Conservation (phyloP, 1,140 invertebrate species). For the Trachymyrmex cornetzi region DNA sequence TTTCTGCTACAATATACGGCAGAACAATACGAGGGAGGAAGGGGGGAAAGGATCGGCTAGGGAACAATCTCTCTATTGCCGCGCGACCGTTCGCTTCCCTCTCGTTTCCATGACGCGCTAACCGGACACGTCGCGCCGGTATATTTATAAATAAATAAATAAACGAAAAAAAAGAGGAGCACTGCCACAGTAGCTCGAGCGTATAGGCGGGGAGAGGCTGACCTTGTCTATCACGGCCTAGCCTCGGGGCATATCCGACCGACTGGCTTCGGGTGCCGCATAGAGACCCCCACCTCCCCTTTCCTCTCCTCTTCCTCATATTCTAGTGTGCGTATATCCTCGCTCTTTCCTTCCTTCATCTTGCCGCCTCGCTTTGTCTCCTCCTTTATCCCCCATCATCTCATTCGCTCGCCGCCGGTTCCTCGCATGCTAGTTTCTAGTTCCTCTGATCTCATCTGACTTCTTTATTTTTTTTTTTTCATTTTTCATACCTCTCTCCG, state of each 20-base stretch:
- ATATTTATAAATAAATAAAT: conserved; percentile 83
- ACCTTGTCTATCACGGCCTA: conserved; percentile 87
- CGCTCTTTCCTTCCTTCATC: conserved; percentile 47
- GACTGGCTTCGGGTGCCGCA: conserved; percentile 86
- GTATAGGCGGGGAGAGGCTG: conserved; percentile 82
- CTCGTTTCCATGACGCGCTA: conserved; percentile 52
- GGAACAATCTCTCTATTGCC: neutral
- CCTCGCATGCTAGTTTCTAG: conserved; percentile 64
- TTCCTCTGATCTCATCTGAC: conserved; percentile 65
- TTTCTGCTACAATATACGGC: neutral
- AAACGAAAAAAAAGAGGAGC: conserved; percentile 76
- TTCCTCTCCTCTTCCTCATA: conserved; percentile 51
- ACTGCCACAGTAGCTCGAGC: conserved; percentile 71
- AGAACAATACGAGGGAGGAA: neutral
- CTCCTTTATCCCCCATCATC: conserved; percentile 29
- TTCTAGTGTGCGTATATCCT: conserved; percentile 38
- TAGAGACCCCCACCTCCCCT: conserved; percentile 73
- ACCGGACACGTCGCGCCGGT: conserved; percentile 59
- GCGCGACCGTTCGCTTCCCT: conserved; percentile 22
- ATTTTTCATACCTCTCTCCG: neutral
- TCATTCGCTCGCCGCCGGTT: conserved; percentile 37
- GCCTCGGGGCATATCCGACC: conserved; percentile 85
- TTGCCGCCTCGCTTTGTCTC: conserved; percentile 59
- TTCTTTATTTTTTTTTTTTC: neutral
- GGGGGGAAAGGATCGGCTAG: neutral